phyloP scores from a whole-genome alignment of 2,888 invertebrate species.

The Rhingia rostrata region DNA sequence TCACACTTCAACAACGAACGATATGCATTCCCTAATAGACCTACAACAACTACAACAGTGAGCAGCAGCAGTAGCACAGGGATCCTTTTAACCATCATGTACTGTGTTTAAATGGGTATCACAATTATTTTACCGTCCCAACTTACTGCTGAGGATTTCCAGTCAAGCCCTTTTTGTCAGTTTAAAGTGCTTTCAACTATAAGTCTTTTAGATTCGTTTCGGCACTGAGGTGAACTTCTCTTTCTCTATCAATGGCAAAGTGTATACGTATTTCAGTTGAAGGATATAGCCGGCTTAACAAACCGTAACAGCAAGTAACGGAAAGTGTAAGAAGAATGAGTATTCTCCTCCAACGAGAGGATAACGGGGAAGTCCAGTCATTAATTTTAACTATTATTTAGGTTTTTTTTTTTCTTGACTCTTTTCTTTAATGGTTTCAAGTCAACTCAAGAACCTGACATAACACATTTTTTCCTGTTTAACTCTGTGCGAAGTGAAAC shows the following conservation, averaged over 20 bases:
- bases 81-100: slow-evolving; percentile 59
- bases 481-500: slow-evolving; percentile 42
- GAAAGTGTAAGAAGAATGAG: slow-evolving; percentile 15
- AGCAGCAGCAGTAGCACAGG: background rate
- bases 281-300: slow-evolving; percentile 50
- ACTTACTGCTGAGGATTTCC: slow-evolving; percentile 57
- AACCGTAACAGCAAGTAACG: slow-evolving; percentile 24
- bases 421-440: slow-evolving; percentile 33
- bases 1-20: slow-evolving; percentile 57
- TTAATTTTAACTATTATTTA: slow-evolving; percentile 68
- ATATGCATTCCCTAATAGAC: slow-evolving; percentile 9
- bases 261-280: slow-evolving; percentile 59
- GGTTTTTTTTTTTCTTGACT: slow-evolving; percentile 30
- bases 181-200: slow-evolving; percentile 70
- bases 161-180: slow-evolving; percentile 69
- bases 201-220: slow-evolving; percentile 30
- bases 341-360: slow-evolving; percentile 39
- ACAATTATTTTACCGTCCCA: slow-evolving; percentile 71
- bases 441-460: slow-evolving; percentile 64
- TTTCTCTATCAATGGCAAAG: slow-evolving; percentile 59
- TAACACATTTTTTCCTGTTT: slow-evolving; percentile 47
- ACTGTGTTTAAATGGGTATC: slow-evolving; percentile 67
- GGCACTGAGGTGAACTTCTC: slow-evolving; percentile 38
- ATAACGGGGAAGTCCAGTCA: slow-evolving; percentile 59
- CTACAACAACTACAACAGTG: slow-evolving; percentile 14